Evolutionary conservation across 2,113 vertebrate genomes (phyloP), one percentile per base, ranked within the genome.

Genomic region (Paramisgurnus dabryanus): DNA sequence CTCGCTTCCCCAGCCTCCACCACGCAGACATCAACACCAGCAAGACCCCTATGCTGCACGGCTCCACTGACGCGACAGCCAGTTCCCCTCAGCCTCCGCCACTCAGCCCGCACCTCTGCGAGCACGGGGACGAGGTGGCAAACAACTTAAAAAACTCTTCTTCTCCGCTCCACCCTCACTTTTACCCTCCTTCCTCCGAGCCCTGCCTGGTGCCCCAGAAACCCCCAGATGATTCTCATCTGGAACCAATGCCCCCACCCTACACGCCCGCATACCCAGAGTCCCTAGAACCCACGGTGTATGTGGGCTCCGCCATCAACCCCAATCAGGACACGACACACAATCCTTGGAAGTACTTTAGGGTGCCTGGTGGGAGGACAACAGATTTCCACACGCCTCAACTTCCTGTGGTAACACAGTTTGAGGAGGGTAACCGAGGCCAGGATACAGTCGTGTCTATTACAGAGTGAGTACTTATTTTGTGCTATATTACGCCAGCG

Each of bases 71-170:
- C 17, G 97, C 98, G 87, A 92, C 96, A 58, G 88, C 91, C 2
- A 93, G 90, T 63, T 99, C 97, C 1, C 97, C 97, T 17, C 96
- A 94, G 47, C 97, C 97, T 2, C 97, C 97, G 0, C 97, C 96
- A 0, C 96, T 99, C 76, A 99, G 97, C 90, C 97, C 97, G 4
- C 97, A 98, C 83, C 97, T 95, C 0, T 98, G 97, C 74, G 96
- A 97, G 17, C 94, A 92, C 0, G 89, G 87, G 4, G 97, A 98
- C 60, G 95, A 95, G 58, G 94, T 93, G 58, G 91, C 94, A 2
- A 77, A 87, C 8, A 87, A 87, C 17, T 81, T 88, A 39, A 96
- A 95, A 88, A 96, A 92, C 90, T 96, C 95, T 0, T 96, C 97
- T 86, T 95, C 95, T 68, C 97, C 96, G 58, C 95, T 95, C 80